phyloP scores from a whole-genome alignment of 2,888 invertebrate species.

The Portevinia maculata region DNA sequence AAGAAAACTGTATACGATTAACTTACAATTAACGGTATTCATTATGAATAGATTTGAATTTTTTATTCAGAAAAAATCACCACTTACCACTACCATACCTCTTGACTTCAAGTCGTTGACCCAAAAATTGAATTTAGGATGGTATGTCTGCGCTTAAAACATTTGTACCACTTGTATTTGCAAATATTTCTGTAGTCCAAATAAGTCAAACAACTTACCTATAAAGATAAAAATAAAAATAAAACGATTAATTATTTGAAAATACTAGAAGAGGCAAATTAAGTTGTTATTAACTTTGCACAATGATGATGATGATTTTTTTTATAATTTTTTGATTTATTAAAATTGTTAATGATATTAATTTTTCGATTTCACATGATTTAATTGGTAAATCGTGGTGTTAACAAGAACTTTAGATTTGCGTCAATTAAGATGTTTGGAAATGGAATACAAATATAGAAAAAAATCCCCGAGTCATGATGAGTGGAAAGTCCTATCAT shows the following conservation, averaged over 20 bases:
- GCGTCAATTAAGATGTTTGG: no score
- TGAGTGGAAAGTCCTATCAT: no score
- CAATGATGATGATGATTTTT: no score
- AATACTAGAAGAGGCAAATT: neutral
- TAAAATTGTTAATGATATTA: no score
- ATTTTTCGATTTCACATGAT: no score
- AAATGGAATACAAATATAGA: no score
- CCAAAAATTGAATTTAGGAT: neutral
- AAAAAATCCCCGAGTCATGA: no score
- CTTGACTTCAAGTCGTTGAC: conserved; percentile 12
- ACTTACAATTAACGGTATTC: neutral
- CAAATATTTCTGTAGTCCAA: neutral
- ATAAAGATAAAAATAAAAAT: conserved; percentile 14
- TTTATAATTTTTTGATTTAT: no score
- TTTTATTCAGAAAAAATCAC: neutral
- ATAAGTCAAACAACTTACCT: conserved; percentile 29
- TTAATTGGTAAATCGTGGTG: neutral
- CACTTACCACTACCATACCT: neutral
- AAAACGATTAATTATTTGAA: conserved; percentile 14
- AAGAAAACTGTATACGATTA: neutral
- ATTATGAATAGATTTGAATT: conserved; percentile 20
- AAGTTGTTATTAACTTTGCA: neutral
- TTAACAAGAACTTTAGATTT: no score
- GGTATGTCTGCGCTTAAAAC: neutral
- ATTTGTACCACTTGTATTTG: conserved; percentile 6